Conservation (phyloP, 1,140 invertebrate species). For the Brachionus rotundiformis region DNA sequence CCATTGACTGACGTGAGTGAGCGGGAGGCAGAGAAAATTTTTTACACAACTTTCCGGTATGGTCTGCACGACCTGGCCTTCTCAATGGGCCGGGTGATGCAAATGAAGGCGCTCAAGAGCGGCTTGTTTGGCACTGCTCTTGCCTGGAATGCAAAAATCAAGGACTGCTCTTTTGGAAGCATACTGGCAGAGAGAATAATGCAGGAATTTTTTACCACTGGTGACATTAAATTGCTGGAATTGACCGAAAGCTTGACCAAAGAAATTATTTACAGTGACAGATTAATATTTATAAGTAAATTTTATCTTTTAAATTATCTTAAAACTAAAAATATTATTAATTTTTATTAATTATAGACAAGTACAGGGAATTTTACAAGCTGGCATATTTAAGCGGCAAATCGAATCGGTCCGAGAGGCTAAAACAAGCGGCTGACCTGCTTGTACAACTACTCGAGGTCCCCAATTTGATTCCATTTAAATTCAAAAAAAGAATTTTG, state of each 20-base stretch:
- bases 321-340: neutral
- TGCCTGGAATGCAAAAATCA: conserved; percentile 39
- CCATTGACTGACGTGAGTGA: conserved; percentile 16
- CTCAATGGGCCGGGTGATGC: conserved; percentile 40
- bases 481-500: neutral
- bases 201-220: conserved; percentile 15
- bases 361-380: conserved; percentile 46
- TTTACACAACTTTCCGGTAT: conserved; percentile 38
- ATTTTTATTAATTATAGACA: neutral
- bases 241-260: conserved; percentile 32
- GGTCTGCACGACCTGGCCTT: conserved; percentile 47
- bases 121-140: conserved; percentile 11
- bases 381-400: neutral
- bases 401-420: neutral
- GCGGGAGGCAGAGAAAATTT: neutral
- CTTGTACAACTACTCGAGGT: neutral
- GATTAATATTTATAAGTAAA: conserved; percentile 41
- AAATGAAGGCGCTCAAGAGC: conserved; percentile 32
- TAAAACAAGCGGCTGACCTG: neutral
- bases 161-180: conserved; percentile 35
- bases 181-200: neutral
- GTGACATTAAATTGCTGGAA: neutral
- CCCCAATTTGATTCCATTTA: conserved; percentile 35
- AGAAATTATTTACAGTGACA: conserved; percentile 47
- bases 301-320: no score